Evolutionary conservation across 2,888 invertebrate species (phyloP).

Genomic region (Agrilus mali): DNA sequence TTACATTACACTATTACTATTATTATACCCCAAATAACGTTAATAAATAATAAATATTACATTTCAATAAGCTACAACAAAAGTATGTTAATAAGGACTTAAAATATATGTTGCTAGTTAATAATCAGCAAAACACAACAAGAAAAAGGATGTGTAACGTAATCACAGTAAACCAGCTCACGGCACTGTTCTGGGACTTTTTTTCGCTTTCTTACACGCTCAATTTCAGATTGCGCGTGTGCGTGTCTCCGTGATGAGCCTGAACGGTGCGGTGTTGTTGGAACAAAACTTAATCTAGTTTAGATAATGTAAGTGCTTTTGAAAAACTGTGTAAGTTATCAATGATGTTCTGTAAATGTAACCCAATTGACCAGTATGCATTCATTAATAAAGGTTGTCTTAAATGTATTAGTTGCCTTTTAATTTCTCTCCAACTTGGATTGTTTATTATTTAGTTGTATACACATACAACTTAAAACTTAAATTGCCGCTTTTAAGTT

Average conservation of each 20-base stretch:
- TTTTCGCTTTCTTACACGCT: too few relatives aligned
- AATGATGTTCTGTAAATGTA: slow-evolving; percentile 37
- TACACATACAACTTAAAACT: too few relatives aligned
- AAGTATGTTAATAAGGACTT: slow-evolving; percentile 25
- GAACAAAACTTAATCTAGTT: slow-evolving; percentile 28
- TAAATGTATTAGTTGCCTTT: slow-evolving; percentile 29
- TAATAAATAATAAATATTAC: slow-evolving; percentile 26
- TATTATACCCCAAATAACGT: slow-evolving; percentile 21
- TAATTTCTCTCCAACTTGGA: neutral
- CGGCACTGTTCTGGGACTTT: slow-evolving; percentile 23
- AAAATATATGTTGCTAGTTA: slow-evolving; percentile 12
- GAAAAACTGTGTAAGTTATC: slow-evolving; percentile 34
- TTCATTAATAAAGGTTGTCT: slow-evolving; percentile 45
- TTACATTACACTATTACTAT: slow-evolving; percentile 5
- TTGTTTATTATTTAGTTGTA: too few relatives aligned
- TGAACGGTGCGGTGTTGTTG: slow-evolving; percentile 24
- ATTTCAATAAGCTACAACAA: slow-evolving; percentile 26
- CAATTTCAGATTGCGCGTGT: too few relatives aligned
- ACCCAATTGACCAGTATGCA: slow-evolving; percentile 43
- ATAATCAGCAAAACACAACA: slow-evolving; percentile 5
- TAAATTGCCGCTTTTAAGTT: too few relatives aligned
- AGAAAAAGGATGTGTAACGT: slow-evolving; percentile 7
- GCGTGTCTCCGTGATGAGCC: slow-evolving; percentile 3
- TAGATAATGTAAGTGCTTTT: slow-evolving; percentile 38
- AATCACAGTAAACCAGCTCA: slow-evolving; percentile 16